Conservation (phyloP, 2,797 vertebrate species). For the Vultur gryphus region DNA sequence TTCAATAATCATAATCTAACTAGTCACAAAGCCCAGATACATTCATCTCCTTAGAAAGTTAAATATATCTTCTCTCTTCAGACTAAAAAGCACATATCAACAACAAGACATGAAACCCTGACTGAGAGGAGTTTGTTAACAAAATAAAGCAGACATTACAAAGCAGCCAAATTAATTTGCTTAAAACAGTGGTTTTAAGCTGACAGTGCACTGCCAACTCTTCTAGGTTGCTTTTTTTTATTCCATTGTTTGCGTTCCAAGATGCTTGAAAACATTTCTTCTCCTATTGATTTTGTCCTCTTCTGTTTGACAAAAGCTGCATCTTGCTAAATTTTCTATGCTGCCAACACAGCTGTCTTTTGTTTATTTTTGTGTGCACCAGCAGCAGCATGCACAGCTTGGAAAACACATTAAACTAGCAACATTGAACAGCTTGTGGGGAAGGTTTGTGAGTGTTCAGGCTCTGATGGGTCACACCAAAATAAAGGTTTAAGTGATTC, state of each 20-base stretch:
- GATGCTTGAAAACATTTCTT: conserved; percentile 49
- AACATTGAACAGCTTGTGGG: not conserved
- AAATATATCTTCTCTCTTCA: not conserved
- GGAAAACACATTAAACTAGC: not conserved
- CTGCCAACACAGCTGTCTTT: conserved; percentile 42
- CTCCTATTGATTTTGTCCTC: conserved; percentile 20
- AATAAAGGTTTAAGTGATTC: not conserved
- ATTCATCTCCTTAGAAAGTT: not conserved
- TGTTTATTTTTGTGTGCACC: not conserved
- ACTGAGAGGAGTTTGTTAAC: conserved; percentile 32
- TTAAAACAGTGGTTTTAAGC: conserved; percentile 43
- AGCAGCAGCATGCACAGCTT: not conserved
- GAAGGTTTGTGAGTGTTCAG: not conserved
- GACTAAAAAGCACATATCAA: not conserved
- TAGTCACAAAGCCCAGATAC: not conserved
- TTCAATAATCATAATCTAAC: not conserved
- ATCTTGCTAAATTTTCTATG: not conserved
- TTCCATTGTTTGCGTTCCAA: conserved; percentile 51
- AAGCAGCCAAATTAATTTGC: conserved; percentile 31
- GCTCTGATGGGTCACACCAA: not conserved
- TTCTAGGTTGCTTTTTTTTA: not conserved
- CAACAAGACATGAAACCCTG: not conserved
- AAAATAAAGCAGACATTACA: conserved; percentile 36
- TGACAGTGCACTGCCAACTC: not conserved
- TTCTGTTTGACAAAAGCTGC: conserved; percentile 18